A percentile compares a stretch with the other conserved stretches of the same genome.
These are phyloP conservation scores for Peromyscus leucopus DNA, from an alignment of 2,113 vertebrate species.

Conservation along the genomic window DNA sequence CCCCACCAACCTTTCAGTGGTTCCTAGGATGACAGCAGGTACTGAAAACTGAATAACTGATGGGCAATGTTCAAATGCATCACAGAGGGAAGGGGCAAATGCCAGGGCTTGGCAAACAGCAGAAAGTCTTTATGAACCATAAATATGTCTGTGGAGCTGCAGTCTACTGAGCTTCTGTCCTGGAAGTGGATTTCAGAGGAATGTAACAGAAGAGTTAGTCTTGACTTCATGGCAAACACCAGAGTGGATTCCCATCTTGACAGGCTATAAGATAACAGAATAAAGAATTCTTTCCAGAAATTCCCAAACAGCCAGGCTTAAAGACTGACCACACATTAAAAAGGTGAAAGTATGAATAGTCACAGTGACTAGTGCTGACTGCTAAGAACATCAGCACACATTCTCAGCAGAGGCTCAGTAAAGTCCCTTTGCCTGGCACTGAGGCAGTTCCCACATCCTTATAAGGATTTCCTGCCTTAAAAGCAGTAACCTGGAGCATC, in stretches of 20 bases:
- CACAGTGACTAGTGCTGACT: background rate
- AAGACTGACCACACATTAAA: background rate
- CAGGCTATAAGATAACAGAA: background rate
- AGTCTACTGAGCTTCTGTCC: background rate
- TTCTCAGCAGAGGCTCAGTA: background rate
- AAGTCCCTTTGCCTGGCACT: background rate
- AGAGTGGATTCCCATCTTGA: background rate
- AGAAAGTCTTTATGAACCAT: background rate
- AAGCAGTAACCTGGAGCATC: constrained; percentile 44
- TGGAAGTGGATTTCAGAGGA: background rate
- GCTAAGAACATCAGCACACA: constrained; percentile 26
- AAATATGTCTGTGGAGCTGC: background rate
- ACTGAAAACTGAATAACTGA: background rate
- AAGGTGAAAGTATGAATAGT: constrained; percentile 31
- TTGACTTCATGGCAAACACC: background rate
- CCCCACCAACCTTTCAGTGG: fast-evolving
- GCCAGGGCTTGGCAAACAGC: background rate
- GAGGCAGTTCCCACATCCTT: background rate
- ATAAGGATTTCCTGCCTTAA: constrained; percentile 36
- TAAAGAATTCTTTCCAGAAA: background rate
- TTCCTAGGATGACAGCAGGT: background rate
- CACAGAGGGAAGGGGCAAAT: fast-evolving
- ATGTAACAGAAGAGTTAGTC: background rate
- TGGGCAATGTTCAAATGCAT: background rate
- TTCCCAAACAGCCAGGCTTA: background rate